Evolutionary conservation across 1,140 invertebrate genomes (phyloP).

Genomic region (Pseudoatta argentina): DNA sequence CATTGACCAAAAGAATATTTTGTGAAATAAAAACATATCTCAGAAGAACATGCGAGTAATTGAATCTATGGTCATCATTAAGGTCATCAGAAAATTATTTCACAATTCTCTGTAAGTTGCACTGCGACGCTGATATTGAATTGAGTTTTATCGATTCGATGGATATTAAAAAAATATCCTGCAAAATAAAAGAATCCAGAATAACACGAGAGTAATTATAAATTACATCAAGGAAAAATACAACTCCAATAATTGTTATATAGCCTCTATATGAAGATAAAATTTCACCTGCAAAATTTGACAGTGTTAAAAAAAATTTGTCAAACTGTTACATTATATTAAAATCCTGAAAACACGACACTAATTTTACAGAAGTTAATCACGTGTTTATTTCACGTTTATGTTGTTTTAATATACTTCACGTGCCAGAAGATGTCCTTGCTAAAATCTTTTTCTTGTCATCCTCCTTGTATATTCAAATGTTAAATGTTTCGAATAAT

Average conservation of each 20-base stretch:
- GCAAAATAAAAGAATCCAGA: not conserved
- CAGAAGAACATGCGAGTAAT: not conserved
- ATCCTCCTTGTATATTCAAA: conserved; percentile 20
- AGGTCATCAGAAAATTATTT: conserved; percentile 20
- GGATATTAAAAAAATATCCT: not conserved
- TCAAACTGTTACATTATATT: not conserved
- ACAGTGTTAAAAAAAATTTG: no score
- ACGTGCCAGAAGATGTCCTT: not conserved
- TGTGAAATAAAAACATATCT: not conserved
- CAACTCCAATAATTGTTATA: not conserved
- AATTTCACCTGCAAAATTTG: not conserved
- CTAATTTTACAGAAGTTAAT: conserved; percentile 2
- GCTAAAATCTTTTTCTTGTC: conserved; percentile 44
- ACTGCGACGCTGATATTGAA: not conserved
- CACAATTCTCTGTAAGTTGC: conserved; percentile 5
- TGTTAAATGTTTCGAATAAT: conserved; percentile 54
- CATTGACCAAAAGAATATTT: not conserved
- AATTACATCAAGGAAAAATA: not conserved
- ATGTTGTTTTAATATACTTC: conserved; percentile 17
- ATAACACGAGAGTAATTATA: not conserved
- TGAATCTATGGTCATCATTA: conserved; percentile 3
- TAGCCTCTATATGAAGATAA: not conserved
- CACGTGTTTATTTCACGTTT: not conserved
- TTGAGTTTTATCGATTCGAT: not conserved
- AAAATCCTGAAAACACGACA: not conserved